Evolutionary conservation across 2,888 invertebrate genomes (phyloP).

Genomic region (Sphinx pinastri): DNA sequence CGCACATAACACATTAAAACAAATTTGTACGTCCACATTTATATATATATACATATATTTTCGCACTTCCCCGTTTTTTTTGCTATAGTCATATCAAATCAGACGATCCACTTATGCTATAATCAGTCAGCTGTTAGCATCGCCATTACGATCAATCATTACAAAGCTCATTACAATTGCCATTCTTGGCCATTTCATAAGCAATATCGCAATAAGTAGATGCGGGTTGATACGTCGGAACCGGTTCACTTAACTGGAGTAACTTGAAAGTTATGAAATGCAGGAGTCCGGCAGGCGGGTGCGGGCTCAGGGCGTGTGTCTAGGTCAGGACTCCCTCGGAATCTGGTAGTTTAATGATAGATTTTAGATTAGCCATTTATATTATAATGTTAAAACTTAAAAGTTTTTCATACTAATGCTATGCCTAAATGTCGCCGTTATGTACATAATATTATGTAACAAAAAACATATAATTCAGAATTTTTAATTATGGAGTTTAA

Average conservation of each 20-base stretch:
- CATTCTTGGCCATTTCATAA: conserved; percentile 57
- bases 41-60: no score
- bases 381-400: no score
- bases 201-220: conserved; percentile 56
- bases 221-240: conserved; percentile 50
- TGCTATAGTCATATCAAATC: conserved; percentile 1
- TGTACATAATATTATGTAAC: no score
- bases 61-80: not conserved
- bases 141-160: conserved; percentile 22
- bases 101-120: conserved; percentile 17
- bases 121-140: conserved; percentile 20
- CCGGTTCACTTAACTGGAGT: conserved; percentile 48
- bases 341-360: not conserved
- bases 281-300: conserved; percentile 25
- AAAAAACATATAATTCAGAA: no score
- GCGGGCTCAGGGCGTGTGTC: conserved; percentile 13
- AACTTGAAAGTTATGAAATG: conserved; percentile 54
- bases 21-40: no score
- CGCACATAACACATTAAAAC: no score
- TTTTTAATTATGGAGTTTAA: no score
- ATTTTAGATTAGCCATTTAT: no score
- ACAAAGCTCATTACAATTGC: conserved; percentile 45
- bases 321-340: not conserved
- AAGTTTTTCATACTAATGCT: no score
- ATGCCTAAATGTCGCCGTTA: no score